Percentiles rank a stretch among this genome's conserved stretches.
phyloP scores from a whole-genome alignment of 2,113 vertebrate species.

The Phylloscopus whistleri region DNA sequence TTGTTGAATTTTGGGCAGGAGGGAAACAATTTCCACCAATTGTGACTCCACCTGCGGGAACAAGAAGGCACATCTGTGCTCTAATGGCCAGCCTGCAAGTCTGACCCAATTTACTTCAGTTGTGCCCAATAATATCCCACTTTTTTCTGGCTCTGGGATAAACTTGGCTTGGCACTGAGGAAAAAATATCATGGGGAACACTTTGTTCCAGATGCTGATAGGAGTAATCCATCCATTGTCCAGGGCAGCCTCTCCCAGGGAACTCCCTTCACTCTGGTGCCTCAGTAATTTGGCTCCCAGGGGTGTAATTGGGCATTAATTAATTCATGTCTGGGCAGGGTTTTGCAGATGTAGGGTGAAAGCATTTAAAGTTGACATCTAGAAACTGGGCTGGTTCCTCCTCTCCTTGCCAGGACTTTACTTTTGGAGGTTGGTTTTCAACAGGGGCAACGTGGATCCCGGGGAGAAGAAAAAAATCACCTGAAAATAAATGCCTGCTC shows the following conservation, averaged over 20 bases:
- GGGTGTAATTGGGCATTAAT: neutral
- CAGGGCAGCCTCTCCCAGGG: neutral
- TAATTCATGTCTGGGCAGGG: neutral
- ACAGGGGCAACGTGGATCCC: rapidly evolving
- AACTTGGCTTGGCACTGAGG: neutral
- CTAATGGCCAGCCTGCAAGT: neutral
- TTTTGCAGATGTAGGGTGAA: neutral
- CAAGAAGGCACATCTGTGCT: rapidly evolving
- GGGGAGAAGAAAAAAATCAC: neutral
- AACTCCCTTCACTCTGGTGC: neutral
- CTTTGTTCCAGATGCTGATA: neutral
- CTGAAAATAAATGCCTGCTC: neutral
- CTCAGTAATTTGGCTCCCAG: neutral
- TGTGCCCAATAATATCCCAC: neutral
- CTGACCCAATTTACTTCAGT: neutral
- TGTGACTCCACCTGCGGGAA: neutral
- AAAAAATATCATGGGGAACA: neutral
- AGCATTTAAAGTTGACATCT: neutral
- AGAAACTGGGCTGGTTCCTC: neutral
- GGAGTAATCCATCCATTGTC: neutral
- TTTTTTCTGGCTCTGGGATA: neutral
- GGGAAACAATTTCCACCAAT: neutral
- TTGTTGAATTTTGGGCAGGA: neutral
- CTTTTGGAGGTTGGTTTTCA: neutral
- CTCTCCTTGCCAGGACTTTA: neutral